A percentile compares a stretch with the other conserved stretches of the same genome.
phyloP scores from a whole-genome alignment of 2,888 invertebrate genomes.

The Dromius quadrimaculatus region DNA sequence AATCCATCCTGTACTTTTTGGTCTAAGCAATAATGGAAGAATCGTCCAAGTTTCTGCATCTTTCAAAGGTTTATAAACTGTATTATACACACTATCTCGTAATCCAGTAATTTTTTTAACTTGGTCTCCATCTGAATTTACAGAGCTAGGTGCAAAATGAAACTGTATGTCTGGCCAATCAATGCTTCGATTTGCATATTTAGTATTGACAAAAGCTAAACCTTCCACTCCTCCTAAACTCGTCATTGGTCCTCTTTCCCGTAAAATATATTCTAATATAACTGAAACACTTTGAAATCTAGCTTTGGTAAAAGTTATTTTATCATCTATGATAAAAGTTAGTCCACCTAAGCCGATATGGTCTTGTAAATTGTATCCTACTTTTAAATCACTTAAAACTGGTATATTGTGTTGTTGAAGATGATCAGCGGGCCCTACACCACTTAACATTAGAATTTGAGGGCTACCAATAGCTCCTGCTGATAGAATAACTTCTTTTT shows the following conservation, averaged over 20 bases:
- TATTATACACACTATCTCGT: conserved; percentile 84
- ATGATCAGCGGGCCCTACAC: conserved; percentile 85
- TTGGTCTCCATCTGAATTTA: conserved; percentile 87
- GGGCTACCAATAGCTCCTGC: conserved; percentile 92
- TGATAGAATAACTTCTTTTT: conserved; percentile 85
- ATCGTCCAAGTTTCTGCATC: conserved; percentile 88
- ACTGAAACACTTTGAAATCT: conserved; percentile 83
- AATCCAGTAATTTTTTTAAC: conserved; percentile 81
- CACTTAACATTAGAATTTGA: conserved; percentile 91
- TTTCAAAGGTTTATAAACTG: conserved; percentile 84
- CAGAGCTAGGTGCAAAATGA: conserved; percentile 87
- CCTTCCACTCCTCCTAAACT: conserved; percentile 86
- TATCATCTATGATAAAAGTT: conserved; percentile 85
- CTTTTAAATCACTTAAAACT: conserved; percentile 79
- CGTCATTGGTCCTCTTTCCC: conserved; percentile 87
- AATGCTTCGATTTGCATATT: conserved; percentile 82
- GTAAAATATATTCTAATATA: conserved; percentile 83
- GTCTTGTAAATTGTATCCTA: conserved; percentile 88
- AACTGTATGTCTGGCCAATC: conserved; percentile 90
- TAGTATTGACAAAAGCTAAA: conserved; percentile 87
- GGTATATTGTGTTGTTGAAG: conserved; percentile 79
- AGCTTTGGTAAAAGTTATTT: conserved; percentile 81
- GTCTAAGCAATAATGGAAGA: conserved; percentile 83
- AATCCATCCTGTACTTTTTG: conserved; percentile 90
- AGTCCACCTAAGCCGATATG: conserved; percentile 89